A percentile compares a stretch with the other conserved stretches of the same genome.
These are phyloP conservation scores for Nothoprocta perdicaria DNA, from an alignment of 2,113 vertebrate species.

Conservation along the genomic window DNA sequence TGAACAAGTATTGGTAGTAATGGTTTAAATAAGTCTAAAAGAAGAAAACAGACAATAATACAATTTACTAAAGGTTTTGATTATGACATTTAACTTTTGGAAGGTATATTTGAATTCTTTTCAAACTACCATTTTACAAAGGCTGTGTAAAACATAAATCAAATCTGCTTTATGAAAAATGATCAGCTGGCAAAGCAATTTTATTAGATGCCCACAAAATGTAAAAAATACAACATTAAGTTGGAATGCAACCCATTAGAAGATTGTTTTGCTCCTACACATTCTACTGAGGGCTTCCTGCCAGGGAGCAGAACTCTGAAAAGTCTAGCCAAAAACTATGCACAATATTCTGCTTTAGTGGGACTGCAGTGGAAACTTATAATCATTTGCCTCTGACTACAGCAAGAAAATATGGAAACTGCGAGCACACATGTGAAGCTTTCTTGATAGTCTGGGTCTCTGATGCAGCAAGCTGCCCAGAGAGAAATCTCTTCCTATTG, in stretches of 20 bases:
- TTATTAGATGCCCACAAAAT: not conserved
- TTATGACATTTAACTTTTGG: not conserved
- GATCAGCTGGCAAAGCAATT: not conserved
- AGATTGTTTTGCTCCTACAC: not conserved
- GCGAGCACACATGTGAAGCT: not conserved
- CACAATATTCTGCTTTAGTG: not conserved
- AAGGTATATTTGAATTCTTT: not conserved
- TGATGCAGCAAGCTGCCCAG: not conserved
- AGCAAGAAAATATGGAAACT: not conserved
- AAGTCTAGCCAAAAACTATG: not conserved
- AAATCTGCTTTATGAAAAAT: not conserved
- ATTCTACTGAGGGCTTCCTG: not conserved
- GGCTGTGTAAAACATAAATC: not conserved
- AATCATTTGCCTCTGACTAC: not conserved
- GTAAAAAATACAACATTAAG: not conserved
- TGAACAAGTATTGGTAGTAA: not conserved
- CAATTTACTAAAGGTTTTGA: not conserved
- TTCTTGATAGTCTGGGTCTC: not conserved
- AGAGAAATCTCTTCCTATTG: not conserved
- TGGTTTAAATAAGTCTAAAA: conserved; percentile 1
- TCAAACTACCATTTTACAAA: not conserved
- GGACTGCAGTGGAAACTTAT: not conserved
- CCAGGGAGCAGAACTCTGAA: not conserved
- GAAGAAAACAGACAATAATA: not conserved
- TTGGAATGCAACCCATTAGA: not conserved